A percentile compares a stretch with the other conserved stretches of the same genome.
Conservation (phyloP, 2,797 vertebrate genomes). For the Poecilia wingei region DNA sequence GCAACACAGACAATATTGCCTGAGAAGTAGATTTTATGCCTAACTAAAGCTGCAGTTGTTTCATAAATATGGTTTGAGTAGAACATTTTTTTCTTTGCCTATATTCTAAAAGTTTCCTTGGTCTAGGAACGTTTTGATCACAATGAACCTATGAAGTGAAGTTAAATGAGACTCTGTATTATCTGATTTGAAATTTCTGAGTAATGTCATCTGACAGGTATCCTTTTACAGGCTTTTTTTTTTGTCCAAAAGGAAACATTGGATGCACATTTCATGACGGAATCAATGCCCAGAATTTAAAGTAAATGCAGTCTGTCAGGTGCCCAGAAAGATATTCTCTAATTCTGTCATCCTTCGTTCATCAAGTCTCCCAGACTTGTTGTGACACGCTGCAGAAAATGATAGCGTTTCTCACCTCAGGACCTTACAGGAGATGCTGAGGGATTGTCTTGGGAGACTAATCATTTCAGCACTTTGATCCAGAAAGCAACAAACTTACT, state of each 20-base stretch:
- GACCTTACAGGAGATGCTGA: not conserved
- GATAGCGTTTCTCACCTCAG: constrained; percentile 9
- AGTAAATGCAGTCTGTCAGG: constrained; percentile 75
- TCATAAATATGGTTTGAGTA: constrained; percentile 18
- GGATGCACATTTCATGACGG: constrained; percentile 78
- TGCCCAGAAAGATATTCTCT: constrained; percentile 60
- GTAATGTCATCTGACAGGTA: constrained; percentile 72
- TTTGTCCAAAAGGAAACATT: constrained; percentile 77
- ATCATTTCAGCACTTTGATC: not conserved
- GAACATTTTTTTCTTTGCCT: constrained; percentile 14
- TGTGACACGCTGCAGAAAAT: constrained; percentile 52
- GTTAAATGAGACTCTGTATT: constrained; percentile 57
- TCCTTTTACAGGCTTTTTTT: constrained; percentile 51
- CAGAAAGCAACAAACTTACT: not conserved
- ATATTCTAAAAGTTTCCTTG: constrained; percentile 35
- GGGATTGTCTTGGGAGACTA: not conserved
- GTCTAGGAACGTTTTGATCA: constrained; percentile 57
- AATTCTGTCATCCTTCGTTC: constrained; percentile 58
- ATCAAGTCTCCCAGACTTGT: constrained; percentile 40
- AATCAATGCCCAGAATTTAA: constrained; percentile 69
- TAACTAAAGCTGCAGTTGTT: constrained; percentile 23
- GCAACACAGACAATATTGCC: not conserved
- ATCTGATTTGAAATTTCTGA: constrained; percentile 66
- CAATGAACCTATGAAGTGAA: constrained; percentile 43
- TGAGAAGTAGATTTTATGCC: not conserved